Base-by-base conservation (phyloP, 2,797 vertebrate genomes). In the Anguilla pacifica region DNA sequence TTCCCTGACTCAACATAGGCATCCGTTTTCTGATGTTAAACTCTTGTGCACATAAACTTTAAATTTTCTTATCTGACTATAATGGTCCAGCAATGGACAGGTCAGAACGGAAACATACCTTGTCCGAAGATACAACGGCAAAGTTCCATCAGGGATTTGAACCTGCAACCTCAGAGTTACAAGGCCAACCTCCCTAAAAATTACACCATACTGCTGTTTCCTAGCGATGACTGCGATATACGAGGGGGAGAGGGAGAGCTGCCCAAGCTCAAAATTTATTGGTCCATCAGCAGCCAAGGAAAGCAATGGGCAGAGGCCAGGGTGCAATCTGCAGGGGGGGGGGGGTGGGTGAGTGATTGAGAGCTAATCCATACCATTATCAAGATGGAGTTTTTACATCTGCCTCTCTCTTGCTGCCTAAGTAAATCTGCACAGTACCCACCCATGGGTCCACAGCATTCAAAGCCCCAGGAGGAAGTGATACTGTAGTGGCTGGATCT, bases 351-450 rank as follows among this genome's bases (percentile, higher is more conserved):
- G 51, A 31, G 22, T 83, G 81, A 57, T 57, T 53, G n/a, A 57
- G 82, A 53, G 46, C n/a, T 15, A 83, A 83, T 83, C 82, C 51
- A 81, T 81, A 55, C 6, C 22, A 35, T 77, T 86, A 86, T 74
- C 5, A 72, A 67, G 85, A 49, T 46, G 10, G 31, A 17, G 6
- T 49, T 28, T 43, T 31, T 59, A 61, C 13, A 46, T 67, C 35
- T 25, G 22, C 17, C 15, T 22, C 49, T 13, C 67, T 70, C 83
- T 46, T 57, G 53, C 72, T 35, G 31, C 72, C 35, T 13, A 39
- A 39, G 72, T 74, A 74, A 74, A 74, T 74, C 72, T 74, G 72
- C 10, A n/a, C 72, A 3, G 17, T 39, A 11, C 61, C 77, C 59
- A 17, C 79, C 28, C 25, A 25, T 6, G 28, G 70, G 70, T 31